These are phyloP conservation scores for Pachyramphus minor DNA, from an alignment of 2,113 vertebrate species.

Conservation along the genomic window DNA sequence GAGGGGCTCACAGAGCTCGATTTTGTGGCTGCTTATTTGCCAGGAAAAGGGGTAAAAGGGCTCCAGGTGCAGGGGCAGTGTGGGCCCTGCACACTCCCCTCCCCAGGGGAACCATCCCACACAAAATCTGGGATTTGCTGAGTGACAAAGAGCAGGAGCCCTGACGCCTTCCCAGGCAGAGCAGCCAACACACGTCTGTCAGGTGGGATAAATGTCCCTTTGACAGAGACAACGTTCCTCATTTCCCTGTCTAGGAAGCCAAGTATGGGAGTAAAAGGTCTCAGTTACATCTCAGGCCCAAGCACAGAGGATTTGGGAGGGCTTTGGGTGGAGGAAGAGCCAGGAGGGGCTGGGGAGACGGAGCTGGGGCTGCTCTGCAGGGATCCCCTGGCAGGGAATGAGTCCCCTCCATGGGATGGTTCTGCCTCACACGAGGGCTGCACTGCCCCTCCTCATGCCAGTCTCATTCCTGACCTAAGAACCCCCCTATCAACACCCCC, in stretches of 20 bases:
- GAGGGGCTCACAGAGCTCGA: neutral
- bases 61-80: neutral
- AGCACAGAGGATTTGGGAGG: accelerated
- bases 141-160: neutral
- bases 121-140: neutral
- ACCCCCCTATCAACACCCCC: neutral
- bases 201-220: neutral
- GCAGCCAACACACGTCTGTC: accelerated
- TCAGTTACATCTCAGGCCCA: accelerated
- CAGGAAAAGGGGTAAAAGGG: neutral
- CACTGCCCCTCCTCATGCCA: neutral
- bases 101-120: neutral
- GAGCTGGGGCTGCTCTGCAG: neutral
- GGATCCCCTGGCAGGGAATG: accelerated
- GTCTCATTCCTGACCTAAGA: neutral
- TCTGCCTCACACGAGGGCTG: neutral
- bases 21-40: neutral
- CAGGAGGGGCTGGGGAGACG: neutral
- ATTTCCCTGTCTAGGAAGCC: neutral
- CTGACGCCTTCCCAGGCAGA: accelerated
- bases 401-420: neutral
- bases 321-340: neutral
- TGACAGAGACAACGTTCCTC: neutral
- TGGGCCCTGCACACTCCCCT: neutral
- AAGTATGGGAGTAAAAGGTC: accelerated